phyloP scores from a whole-genome alignment of 2,113 vertebrate genomes.

The Mustelus asterias region DNA sequence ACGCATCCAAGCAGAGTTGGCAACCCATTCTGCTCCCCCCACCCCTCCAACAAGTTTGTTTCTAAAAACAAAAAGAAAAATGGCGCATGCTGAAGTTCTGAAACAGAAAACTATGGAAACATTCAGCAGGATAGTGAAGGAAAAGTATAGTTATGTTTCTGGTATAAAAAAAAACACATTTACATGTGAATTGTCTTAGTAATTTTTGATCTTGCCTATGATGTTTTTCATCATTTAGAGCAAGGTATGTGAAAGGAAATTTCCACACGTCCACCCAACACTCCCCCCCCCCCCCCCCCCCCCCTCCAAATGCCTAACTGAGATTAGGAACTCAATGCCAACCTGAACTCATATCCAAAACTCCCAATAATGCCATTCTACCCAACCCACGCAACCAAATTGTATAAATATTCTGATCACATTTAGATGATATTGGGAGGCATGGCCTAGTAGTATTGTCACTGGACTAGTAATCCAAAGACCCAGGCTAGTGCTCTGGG shows the following conservation, averaged over 20 bases:
- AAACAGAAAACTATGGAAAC: background rate
- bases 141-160: background rate
- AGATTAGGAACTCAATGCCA: background rate
- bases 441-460: too few relatives aligned
- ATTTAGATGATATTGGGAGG: background rate
- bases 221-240: background rate
- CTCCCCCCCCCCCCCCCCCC: too few relatives aligned
- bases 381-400: background rate
- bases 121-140: background rate
- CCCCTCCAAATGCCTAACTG: background rate
- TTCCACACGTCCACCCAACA: background rate
- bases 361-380: background rate
- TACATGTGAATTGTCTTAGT: background rate
- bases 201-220: background rate
- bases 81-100: background rate
- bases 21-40: background rate
- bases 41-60: background rate
- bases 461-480: too few relatives aligned
- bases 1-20: background rate
- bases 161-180: background rate
- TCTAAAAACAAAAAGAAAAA: background rate
- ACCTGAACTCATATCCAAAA: background rate
- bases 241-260: background rate
- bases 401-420: background rate
- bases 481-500: too few relatives aligned